Conservation (phyloP, 2,113 vertebrate species). For the Rutilus rutilus region DNA sequence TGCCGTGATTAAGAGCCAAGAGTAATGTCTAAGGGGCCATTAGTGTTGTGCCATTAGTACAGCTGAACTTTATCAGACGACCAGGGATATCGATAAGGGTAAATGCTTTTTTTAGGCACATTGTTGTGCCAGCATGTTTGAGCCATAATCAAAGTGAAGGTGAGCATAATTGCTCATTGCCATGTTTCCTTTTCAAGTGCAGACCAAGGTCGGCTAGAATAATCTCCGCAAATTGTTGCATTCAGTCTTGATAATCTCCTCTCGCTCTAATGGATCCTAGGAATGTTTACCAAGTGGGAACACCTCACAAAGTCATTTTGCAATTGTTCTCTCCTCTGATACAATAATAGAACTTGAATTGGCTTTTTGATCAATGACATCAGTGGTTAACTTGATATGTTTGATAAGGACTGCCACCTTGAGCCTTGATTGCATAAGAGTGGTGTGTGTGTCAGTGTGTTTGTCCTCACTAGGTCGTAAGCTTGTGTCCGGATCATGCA, state of each 20-base stretch:
- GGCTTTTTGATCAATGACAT: slow-evolving; percentile 81
- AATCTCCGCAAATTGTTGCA: slow-evolving; percentile 75
- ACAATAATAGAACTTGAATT: slow-evolving; percentile 76
- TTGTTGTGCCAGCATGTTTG: slow-evolving; percentile 48
- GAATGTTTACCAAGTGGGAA: slow-evolving; percentile 78
- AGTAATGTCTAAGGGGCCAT: slow-evolving; percentile 55
- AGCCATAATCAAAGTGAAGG: slow-evolving; percentile 69
- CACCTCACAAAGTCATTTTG: slow-evolving; percentile 76
- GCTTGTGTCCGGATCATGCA: neutral
- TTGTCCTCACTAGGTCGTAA: slow-evolving; percentile 18
- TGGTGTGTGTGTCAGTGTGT: slow-evolving; percentile 42
- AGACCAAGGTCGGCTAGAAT: slow-evolving; percentile 72
- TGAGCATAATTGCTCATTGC: slow-evolving; percentile 64
- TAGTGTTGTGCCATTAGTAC: slow-evolving; percentile 50
- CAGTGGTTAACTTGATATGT: slow-evolving; percentile 77
- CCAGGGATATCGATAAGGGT: slow-evolving; percentile 63
- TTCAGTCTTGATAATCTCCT: slow-evolving; percentile 74
- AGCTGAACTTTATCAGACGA: slow-evolving; percentile 57
- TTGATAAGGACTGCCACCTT: slow-evolving; percentile 78
- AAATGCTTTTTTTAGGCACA: slow-evolving; percentile 50
- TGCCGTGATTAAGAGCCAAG: slow-evolving; percentile 62
- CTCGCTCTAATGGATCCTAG: slow-evolving; percentile 72
- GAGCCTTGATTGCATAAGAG: slow-evolving; percentile 62
- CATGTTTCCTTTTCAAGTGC: slow-evolving; percentile 71
- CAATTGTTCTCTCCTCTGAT: slow-evolving; percentile 74